Conservation (phyloP, 2,797 vertebrate genomes). For the Gymnothorax javanicus region DNA sequence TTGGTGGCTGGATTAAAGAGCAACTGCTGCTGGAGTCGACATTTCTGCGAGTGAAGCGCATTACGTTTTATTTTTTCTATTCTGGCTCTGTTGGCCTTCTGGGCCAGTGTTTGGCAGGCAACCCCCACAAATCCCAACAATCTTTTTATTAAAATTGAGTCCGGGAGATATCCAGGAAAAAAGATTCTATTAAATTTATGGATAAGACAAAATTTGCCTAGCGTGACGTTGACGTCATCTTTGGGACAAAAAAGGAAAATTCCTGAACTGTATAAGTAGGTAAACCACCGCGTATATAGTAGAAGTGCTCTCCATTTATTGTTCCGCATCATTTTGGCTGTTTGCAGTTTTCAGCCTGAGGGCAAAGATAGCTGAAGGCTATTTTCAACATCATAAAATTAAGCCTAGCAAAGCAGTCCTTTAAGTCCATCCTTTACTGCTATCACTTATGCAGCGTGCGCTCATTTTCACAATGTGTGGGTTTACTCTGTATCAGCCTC, state of each 20-base stretch:
- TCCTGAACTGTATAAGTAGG: not conserved
- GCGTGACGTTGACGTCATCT: no score
- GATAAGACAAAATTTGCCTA: not conserved
- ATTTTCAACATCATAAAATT: not conserved
- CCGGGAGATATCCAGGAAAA: not conserved
- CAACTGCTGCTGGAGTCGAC: not conserved
- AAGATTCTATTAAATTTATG: not conserved
- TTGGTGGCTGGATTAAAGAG: not conserved
- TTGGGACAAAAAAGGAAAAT: not conserved
- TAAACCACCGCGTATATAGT: not conserved
- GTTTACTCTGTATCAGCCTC: not conserved
- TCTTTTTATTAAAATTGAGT: not conserved
- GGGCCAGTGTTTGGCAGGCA: not conserved
- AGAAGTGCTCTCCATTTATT: not conserved
- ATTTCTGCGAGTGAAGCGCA: not conserved
- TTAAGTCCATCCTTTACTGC: not conserved
- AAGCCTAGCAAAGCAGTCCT: not conserved
- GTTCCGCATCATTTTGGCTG: not conserved
- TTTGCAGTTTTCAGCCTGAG: not conserved
- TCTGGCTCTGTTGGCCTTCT: not conserved
- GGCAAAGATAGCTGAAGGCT: not conserved
- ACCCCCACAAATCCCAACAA: not conserved
- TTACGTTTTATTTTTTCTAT: not conserved
- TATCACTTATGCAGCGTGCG: not conserved
- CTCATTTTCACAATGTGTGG: not conserved